Evolutionary conservation across 1,140 invertebrate genomes (phyloP), one percentile per base, ranked within the genome.

Genomic region (Bemisia tabaci): DNA sequence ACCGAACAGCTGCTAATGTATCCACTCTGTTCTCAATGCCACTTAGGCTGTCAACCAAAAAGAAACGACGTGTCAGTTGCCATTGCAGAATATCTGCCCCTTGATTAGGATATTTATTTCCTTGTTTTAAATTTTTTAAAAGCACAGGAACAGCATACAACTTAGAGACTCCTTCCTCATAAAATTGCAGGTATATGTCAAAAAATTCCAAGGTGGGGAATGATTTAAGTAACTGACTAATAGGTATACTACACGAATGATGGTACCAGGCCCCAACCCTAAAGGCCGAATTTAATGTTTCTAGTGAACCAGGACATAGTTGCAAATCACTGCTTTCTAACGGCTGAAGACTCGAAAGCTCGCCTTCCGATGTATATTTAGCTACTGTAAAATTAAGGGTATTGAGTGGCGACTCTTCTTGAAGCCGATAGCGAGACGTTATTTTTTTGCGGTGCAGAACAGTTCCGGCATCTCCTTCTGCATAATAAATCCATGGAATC

Each of bases 21-120:
- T 58, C 60, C 11, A 60, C 66, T n/a, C 69, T 25, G 22, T 66
- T 62, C 2, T 72, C 70, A 26, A 75, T 76, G 63, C 81, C 80
- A 70, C 78, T 82, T 12, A 81, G 69, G 64, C 76, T 80, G 69
- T 89, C 85, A 27, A 88, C 78, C 1, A 88, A 69, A 72, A 90
- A 88, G 73, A 89, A 88, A 67, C 87, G 80, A 65, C 83, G 78
- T 0, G 84, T 82, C 22, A 90, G 72, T 67, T 84, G 80, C 83
- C 84, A 84, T 59, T 83, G 76, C 33, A 80, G 79, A 69, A 74
- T 72, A 70, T 82, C 79, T 33, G 75, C 72, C 11, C 73, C 74
- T 74, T 66, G 69, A 64, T 74, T 71, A 11, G 70, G 67, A 60
- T 66, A 72, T 59, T 68, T 69, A 22, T 67, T 69, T 39, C 69